phyloP scores from a whole-genome alignment of 2,888 invertebrate genomes.

The Microctonus hyperodae region DNA sequence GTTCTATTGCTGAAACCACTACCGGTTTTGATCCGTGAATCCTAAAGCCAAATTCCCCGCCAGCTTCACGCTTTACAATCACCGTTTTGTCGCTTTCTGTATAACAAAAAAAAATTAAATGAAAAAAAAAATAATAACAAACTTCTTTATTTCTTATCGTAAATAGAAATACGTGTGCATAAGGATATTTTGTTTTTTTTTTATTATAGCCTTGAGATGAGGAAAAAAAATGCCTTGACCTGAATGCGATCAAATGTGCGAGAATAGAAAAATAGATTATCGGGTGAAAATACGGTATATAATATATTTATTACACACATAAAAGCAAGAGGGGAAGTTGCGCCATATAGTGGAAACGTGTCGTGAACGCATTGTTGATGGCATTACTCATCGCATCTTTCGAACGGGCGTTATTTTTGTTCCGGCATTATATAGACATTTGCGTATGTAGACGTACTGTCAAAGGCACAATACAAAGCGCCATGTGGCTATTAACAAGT shows the following conservation, averaged over 20 bases:
- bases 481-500: not conserved
- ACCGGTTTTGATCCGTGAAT: conserved; percentile 96
- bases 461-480: conserved; percentile 1
- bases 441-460: conserved; percentile 4
- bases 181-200: conserved; percentile 8
- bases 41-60: conserved; percentile 91
- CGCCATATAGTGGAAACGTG: conserved; percentile 13
- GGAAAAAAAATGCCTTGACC: conserved; percentile 19
- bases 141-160: not conserved
- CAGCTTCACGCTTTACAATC: conserved; percentile 78
- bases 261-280: conserved; percentile 37
- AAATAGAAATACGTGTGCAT: not conserved
- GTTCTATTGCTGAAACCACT: conserved; percentile 95
- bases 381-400: conserved; percentile 17
- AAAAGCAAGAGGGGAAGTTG: not conserved
- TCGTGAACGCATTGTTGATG: conserved; percentile 22
- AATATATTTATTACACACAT: conserved; percentile 1
- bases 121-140: conserved; percentile 49
- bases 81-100: conserved; percentile 92
- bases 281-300: conserved; percentile 24
- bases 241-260: conserved; percentile 13
- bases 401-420: conserved; percentile 19
- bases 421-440: not conserved
- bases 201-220: not conserved
- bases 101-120: too few relatives aligned